Conservation (phyloP, 2,797 vertebrate species). For the Paguma larvata region DNA sequence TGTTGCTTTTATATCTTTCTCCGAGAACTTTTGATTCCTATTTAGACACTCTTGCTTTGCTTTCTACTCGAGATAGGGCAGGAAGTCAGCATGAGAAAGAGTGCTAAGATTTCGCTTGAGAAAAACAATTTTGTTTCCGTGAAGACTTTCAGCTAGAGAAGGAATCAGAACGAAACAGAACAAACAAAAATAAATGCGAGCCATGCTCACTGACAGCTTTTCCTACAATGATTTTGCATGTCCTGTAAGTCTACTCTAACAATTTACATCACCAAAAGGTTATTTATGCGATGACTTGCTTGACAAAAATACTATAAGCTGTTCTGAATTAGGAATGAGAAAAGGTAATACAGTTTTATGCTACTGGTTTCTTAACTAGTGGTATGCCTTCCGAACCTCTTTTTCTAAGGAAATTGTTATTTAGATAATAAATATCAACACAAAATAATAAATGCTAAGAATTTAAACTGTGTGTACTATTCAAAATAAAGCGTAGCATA, state of each 20-base stretch:
- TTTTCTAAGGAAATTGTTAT: background rate
- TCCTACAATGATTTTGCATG: background rate
- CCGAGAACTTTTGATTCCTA: constrained; percentile 25
- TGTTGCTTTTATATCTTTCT: constrained; percentile 40
- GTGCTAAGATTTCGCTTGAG: background rate
- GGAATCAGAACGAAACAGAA: constrained; percentile 32
- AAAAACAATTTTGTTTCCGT: constrained; percentile 39
- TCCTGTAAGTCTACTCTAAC: background rate
- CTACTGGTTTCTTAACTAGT: constrained; percentile 22
- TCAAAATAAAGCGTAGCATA: background rate
- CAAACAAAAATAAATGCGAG: constrained; percentile 37
- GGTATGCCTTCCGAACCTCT: background rate
- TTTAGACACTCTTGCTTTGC: background rate
- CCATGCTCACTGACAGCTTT: background rate
- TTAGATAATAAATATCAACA: background rate
- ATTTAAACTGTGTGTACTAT: background rate
- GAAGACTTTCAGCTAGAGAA: constrained; percentile 31
- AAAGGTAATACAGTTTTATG: constrained; percentile 40
- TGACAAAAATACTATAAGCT: constrained; percentile 21
- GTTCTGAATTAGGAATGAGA: constrained; percentile 47
- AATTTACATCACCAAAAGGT: background rate
- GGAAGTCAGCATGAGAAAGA: constrained; percentile 54
- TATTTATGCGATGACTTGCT: constrained; percentile 47
- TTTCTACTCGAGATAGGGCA: background rate
- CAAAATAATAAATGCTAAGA: background rate